A percentile compares a stretch with the other conserved stretches of the same genome.
These are phyloP conservation scores for Leptogaster cylindrica DNA, from an alignment of 2,888 invertebrate genomes.

Conservation along the genomic window DNA sequence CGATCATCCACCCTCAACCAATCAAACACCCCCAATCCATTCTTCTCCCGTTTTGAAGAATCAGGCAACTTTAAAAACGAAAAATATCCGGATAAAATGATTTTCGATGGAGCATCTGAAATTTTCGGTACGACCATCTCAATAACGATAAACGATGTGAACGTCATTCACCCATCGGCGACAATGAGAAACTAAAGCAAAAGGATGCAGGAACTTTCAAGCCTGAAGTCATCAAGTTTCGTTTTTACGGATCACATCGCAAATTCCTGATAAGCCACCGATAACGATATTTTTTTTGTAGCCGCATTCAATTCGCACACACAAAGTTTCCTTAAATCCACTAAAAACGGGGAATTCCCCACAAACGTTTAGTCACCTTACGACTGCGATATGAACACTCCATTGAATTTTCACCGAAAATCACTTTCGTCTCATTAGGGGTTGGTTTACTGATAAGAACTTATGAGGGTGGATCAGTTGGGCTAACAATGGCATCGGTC, in stretches of 20 bases:
- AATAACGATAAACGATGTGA: too few relatives aligned
- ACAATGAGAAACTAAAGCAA: too few relatives aligned
- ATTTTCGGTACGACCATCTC: too few relatives aligned
- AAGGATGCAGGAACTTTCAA: conserved; percentile 17
- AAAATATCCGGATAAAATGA: background rate
- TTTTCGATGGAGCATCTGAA: background rate
- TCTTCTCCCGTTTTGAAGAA: too few relatives aligned
- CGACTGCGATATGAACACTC: conserved; percentile 19
- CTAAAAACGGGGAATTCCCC: background rate
- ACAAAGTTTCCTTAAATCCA: too few relatives aligned
- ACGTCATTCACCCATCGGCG: too few relatives aligned
- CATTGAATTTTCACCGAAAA: conserved; percentile 20
- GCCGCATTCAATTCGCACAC: conserved; percentile 19
- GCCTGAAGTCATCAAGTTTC: conserved; percentile 31
- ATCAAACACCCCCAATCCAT: too few relatives aligned
- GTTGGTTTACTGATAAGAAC: background rate
- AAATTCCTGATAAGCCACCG: conserved; percentile 6
- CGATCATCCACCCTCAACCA: too few relatives aligned
- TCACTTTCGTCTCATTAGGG: conserved; percentile 16
- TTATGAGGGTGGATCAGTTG: background rate
- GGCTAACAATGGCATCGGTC: conserved; percentile 2
- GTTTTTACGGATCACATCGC: background rate
- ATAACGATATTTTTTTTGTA: conserved; percentile 10
- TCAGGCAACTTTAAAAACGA: too few relatives aligned
- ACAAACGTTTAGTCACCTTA: background rate